Conservation (phyloP, 2,113 vertebrate genomes). For the Neoarius graeffei region DNA sequence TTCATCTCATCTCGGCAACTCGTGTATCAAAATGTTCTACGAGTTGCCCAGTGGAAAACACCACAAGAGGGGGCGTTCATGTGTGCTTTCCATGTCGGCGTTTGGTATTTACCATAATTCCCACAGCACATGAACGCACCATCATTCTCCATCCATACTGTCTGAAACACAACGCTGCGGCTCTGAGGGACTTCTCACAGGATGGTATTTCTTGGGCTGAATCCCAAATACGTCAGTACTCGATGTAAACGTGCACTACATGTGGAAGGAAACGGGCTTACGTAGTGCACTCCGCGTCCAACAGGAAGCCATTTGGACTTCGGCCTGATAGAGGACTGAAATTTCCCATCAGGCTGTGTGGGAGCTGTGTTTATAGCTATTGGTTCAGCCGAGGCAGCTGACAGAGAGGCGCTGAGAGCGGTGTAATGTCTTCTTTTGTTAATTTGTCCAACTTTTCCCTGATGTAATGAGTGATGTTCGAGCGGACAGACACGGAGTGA, state of each 20-base stretch:
- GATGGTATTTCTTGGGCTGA: neutral
- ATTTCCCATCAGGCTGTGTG: constrained; percentile 6
- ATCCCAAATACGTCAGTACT: neutral
- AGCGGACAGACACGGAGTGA: neutral
- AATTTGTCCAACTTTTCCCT: neutral
- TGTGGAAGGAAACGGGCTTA: neutral
- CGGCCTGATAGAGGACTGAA: neutral
- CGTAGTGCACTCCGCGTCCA: neutral
- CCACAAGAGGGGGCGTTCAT: too few relatives aligned
- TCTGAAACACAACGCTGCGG: too few relatives aligned
- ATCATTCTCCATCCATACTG: neutral
- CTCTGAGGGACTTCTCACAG: neutral
- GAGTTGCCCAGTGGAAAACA: too few relatives aligned
- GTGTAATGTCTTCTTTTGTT: neutral
- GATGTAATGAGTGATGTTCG: neutral
- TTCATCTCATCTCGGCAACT: too few relatives aligned
- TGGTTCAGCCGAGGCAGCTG: neutral
- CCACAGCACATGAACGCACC: too few relatives aligned
- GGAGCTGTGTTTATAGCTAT: neutral
- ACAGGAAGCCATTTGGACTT: neutral
- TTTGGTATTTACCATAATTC: too few relatives aligned
- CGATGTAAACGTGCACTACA: neutral
- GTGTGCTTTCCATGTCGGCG: too few relatives aligned
- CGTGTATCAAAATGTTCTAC: too few relatives aligned
- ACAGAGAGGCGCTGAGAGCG: neutral